Evolutionary conservation across 53 echinoderm and acorn worm species (phyloP), one percentile per base, ranked within the genome.

Genomic region (Arbacia lixula): DNA sequence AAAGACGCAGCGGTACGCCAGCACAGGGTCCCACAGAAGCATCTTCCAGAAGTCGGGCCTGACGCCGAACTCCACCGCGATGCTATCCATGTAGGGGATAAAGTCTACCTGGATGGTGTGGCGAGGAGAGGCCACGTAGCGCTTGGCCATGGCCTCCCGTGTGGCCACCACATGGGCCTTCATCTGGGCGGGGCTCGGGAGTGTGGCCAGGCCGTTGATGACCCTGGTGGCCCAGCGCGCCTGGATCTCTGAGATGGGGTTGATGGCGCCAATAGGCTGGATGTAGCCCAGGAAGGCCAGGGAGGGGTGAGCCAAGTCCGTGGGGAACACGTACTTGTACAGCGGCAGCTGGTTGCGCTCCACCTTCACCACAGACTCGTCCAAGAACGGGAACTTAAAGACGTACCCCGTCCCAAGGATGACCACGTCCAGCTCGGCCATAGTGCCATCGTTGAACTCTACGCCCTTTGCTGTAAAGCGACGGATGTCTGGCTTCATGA

Each of bases 371-470:
- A 90, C 72, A 6, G 94, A 88, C 25, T 97, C 88, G n/a, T 86
- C 87, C 19, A 94, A 60, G 68, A 92, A 95, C 0, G 97, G 97
- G 49, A 94, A 92, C 17, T 38, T 63, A 58, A 97, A 88, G 37
- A 36, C 12, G 66, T 97, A 97, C 11, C 97, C 97, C 19, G 97
- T 94, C 3, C 83, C 94, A 12, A 97, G 38, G 69, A 97, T 92
- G 30, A 97, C 90, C 9, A 41, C 85, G 66, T 97, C 97, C 2
- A 97, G 83, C 21, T 96, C 97, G 53, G 85, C 96, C 28, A 27
- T 51, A 28, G 85, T 93, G 28, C 96, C 96, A 30, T 96, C 93
- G 29, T 85, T 68, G 76, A 96, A 96, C 34, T 89, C 85, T 1
- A 96, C 83, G 11, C 93, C 89, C 2, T 76, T 91, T 37, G 88